Conservation (phyloP, 2,888 invertebrate genomes). For the Campoletis raptor region DNA sequence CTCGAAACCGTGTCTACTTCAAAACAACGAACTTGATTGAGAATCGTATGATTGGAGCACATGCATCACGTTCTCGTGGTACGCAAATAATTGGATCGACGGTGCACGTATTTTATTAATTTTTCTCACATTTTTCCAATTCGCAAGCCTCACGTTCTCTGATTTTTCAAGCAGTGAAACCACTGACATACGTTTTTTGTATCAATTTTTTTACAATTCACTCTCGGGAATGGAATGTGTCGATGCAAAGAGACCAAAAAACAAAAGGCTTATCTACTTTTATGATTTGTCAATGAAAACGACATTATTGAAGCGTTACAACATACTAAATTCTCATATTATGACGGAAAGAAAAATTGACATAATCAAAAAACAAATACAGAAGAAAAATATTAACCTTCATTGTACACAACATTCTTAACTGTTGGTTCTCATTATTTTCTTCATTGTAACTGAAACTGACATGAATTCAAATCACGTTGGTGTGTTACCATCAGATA, state of each 20-base stretch:
- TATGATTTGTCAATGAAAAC: not conserved
- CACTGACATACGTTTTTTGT: not conserved
- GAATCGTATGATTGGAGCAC: constrained; percentile 21
- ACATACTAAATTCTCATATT: no score
- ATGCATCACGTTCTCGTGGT: constrained; percentile 10
- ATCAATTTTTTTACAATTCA: not conserved
- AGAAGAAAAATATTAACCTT: not conserved
- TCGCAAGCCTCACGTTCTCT: not conserved
- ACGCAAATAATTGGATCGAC: constrained; percentile 13
- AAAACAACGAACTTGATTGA: constrained; percentile 9
- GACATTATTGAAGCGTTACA: no score
- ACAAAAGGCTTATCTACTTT: not conserved
- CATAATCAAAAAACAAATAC: not conserved
- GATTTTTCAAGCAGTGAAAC: not conserved
- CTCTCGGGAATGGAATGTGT: not conserved
- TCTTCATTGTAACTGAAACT: not conserved
- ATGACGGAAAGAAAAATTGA: not conserved
- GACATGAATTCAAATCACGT: not conserved
- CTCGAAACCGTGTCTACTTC: not conserved
- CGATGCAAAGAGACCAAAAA: not conserved
- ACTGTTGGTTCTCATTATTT: not conserved
- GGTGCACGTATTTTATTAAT: not conserved
- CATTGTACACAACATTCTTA: no score
- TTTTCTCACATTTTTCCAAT: not conserved
- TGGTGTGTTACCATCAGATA: not conserved